Base-by-base conservation (phyloP, 2,888 invertebrate species). In the Tipula helvola region DNA sequence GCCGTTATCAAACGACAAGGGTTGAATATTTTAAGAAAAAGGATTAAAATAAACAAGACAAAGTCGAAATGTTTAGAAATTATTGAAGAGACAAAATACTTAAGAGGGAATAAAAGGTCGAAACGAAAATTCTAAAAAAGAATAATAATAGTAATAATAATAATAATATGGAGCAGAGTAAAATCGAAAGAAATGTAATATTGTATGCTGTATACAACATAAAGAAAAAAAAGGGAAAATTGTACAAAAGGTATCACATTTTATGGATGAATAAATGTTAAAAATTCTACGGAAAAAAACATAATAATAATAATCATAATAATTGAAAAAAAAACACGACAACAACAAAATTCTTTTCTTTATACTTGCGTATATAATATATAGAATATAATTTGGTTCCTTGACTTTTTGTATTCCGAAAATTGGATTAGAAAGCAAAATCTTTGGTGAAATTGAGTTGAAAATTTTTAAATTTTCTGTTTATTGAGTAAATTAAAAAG, bases 171-270 rank as follows among this genome's bases (percentile, higher is more conserved):
- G 71, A 71, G 10, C 10, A 28, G 28, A 71, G 28, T 2, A 71
- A 71, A 71, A 71, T 71, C 71, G 71, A 71, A 71, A 28, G 71
- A 71, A 71, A 71, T 71, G 10, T 71, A 71, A 71, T 71, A 71
- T 28, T 16, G 7, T 5, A 52, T 52, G 44, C 44, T 44, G 10
- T 52, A 52, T 16, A 52, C 16, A 10, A 28, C 28, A 28, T 28
- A 28, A 28, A 1, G 28, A 28, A 28, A 28, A n/a, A 71, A 71
- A 71, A 71, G 71, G 71, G 71, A 71, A 71, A 71, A 71, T 71
- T 28, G 71, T 71, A 71, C 71, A 71, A 84, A 84, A 84, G 84
- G 84, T 84, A 84, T 84, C 84, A 84, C 84, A 84, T 84, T 84
- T 84, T 84, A 84, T 84, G 84, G 84, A 16, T 84, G 84, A 71